phyloP scores from a whole-genome alignment of 2,797 vertebrate genomes.

The Phoeniculus purpureus region DNA sequence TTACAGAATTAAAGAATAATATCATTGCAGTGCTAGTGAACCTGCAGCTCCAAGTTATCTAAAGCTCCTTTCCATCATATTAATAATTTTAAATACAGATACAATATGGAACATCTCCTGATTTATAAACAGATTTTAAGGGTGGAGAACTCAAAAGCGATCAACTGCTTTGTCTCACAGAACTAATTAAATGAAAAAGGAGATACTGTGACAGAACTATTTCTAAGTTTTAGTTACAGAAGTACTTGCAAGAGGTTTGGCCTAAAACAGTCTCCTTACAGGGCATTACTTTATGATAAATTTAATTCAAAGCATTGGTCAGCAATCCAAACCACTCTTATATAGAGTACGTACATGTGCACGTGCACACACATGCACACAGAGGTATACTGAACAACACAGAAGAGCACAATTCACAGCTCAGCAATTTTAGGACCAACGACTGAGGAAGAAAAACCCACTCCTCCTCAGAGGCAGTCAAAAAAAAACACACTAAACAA shows the following conservation, averaged over 20 bases:
- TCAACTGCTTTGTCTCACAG: not conserved
- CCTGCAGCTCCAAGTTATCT: not conserved
- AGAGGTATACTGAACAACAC: not conserved
- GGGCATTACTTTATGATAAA: not conserved
- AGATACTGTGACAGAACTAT: not conserved
- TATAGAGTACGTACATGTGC: not conserved
- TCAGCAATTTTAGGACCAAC: not conserved
- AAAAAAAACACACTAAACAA: not conserved
- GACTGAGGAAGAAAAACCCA: not conserved
- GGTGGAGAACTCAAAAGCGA: not conserved
- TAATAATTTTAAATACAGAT: not conserved
- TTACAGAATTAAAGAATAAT: not conserved
- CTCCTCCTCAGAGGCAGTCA: not conserved
- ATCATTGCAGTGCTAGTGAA: not conserved
- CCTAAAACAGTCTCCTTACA: not conserved
- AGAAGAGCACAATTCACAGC: not conserved
- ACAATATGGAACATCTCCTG: not conserved
- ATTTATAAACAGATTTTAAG: not conserved
- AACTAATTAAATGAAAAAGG: not conserved
- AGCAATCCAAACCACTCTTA: not conserved
- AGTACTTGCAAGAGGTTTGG: not conserved
- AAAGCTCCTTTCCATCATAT: not conserved
- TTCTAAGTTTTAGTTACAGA: not conserved
- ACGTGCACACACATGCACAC: too few species aligned
- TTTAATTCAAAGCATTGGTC: not conserved